Conservation (phyloP, 2,113 vertebrate species). For the Neopipo cinnamomea region DNA sequence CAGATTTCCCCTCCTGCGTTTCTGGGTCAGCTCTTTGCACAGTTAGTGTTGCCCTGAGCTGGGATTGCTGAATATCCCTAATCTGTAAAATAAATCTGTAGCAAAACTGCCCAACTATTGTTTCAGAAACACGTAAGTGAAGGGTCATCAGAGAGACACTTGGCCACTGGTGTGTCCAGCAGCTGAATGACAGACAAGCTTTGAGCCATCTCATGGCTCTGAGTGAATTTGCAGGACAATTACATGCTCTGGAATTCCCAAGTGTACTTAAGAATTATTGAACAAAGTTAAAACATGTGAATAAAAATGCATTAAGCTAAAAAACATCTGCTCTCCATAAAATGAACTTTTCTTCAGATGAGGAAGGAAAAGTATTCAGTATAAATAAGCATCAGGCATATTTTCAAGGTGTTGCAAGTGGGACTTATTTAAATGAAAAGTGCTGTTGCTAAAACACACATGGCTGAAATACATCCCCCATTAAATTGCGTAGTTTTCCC, state of each 20-base stretch:
- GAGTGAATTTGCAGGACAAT: slow-evolving; percentile 45
- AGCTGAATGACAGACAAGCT: slow-evolving; percentile 30
- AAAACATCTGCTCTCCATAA: slow-evolving; percentile 63
- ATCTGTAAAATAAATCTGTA: slow-evolving; percentile 16
- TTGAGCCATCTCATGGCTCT: slow-evolving; percentile 7
- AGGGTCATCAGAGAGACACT: neutral
- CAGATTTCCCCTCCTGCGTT: neutral
- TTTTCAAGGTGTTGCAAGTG: slow-evolving; percentile 59
- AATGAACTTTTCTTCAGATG: slow-evolving; percentile 56
- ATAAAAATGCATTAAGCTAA: slow-evolving; percentile 59
- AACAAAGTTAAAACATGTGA: slow-evolving; percentile 60
- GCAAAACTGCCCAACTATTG: neutral
- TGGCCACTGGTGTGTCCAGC: neutral
- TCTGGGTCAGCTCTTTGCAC: neutral
- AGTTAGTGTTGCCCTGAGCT: neutral
- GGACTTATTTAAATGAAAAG: slow-evolving; percentile 45
- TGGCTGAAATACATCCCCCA: neutral
- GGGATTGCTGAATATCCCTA: neutral
- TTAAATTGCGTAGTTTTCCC: neutral
- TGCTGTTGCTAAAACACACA: slow-evolving; percentile 32
- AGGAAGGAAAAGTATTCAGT: slow-evolving; percentile 47
- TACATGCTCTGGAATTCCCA: slow-evolving; percentile 45
- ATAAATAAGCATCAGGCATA: slow-evolving; percentile 33
- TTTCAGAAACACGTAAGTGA: neutral
- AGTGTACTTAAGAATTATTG: slow-evolving; percentile 46